Evolutionary conservation across 1,140 invertebrate genomes (phyloP), one percentile per base, ranked within the genome.

Genomic region (Metopolophium dirhodum): DNA sequence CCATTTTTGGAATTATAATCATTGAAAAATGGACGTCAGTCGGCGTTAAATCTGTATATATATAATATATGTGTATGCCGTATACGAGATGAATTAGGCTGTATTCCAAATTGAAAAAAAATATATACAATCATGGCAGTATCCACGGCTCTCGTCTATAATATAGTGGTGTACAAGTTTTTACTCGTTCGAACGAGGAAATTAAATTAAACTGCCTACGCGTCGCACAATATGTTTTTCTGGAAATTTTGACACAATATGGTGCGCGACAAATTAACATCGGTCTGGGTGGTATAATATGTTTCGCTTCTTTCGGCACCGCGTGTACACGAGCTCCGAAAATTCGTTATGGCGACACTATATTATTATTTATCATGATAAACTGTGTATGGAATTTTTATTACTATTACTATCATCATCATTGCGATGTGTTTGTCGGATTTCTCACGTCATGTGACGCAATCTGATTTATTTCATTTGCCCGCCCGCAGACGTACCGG

Each of bases 41-140:
- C 30, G 61, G 30, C 4, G 45, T 47, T n/a, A 20, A 86, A 86
- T 9, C 83, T 26, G 41, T 45, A 45, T 26, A 11, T 30, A 26
- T 45, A 35, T n/a, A 77, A 54, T 54, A 54, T 54, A 54, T 54
- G 18, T 68, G 18, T 77, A 77, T 18, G 61, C 61, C 61, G n/a
- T 77, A 77, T 77, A 77, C n/a, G n/a, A 77, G 61, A 77, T 77
- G 61, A 77, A 77, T 77, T 77, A 77, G 61, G 61, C 61, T 77
- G 30, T 77, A 77, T n/a, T 77, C 61, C 61, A 77, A 77, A 77
- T n/a, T 77, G 11, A 77, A 77, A n/a, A 68, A 77, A n/a, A 47
- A 20, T n/a, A 77, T 68, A n/a, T 30, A 68, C 30, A 68, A n/a
- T n/a, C 61, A 77, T 77, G 30, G 61, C 30, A n/a, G 61, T 18